phyloP scores from a whole-genome alignment of 1,140 invertebrate species.

The Mya arenaria region DNA sequence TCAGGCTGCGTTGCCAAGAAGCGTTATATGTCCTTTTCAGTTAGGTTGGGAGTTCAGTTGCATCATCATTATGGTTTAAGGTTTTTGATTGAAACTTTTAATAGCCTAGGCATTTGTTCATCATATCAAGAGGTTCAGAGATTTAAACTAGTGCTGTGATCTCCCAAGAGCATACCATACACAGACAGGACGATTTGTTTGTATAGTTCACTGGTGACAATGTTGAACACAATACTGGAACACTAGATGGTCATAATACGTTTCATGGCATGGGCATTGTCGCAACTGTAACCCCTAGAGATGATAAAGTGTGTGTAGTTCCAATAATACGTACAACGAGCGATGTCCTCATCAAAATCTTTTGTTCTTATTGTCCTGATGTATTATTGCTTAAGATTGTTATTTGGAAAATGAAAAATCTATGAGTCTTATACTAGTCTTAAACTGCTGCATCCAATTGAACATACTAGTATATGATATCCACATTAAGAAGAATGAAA shows the following conservation, averaged over 20 bases:
- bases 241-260: conserved; percentile 49
- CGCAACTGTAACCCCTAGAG: conserved; percentile 56
- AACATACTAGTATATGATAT: no score
- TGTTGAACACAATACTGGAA: conserved; percentile 58
- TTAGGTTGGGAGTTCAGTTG: conserved; percentile 57
- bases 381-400: no score
- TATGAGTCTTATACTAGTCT: no score
- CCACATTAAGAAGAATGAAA: no score
- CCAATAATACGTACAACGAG: no score
- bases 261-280: conserved; percentile 63
- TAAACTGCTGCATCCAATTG: no score
- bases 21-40: conserved; percentile 49
- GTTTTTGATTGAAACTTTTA: conserved; percentile 43
- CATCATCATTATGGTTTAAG: conserved; percentile 58
- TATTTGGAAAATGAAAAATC: no score
- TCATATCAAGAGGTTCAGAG: conserved; percentile 46
- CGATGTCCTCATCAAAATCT: no score
- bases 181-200: neutral
- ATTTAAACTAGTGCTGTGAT: conserved; percentile 50
- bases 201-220: conserved; percentile 58
- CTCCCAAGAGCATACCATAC: conserved; percentile 19
- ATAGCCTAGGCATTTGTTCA: conserved; percentile 28
- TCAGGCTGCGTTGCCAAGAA: conserved; percentile 52
- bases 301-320: no score
- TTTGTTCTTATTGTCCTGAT: no score